These are phyloP conservation scores for Sminthurides bifidus DNA, from an alignment of 1,140 invertebrate genomes.

Conservation along the genomic window DNA sequence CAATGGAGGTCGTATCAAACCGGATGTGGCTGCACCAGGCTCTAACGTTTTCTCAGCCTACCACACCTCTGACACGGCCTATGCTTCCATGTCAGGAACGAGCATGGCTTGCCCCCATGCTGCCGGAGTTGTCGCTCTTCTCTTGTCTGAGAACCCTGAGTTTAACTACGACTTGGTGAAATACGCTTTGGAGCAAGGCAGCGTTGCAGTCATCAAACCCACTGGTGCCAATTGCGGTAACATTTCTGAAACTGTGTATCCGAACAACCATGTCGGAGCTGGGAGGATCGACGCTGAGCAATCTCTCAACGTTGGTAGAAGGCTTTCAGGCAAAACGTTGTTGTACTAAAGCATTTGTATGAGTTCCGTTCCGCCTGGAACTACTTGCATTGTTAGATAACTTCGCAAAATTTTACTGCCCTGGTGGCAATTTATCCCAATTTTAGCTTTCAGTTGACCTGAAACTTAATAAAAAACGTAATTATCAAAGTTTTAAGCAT, in stretches of 20 bases:
- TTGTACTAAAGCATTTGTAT: too few species aligned
- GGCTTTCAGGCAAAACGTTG: too few species aligned
- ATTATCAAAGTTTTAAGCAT: too few species aligned
- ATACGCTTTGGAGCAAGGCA: not conserved
- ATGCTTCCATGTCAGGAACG: slow-evolving; percentile 10
- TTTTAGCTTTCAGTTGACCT: too few species aligned
- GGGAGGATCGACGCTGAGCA: not conserved
- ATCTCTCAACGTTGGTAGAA: not conserved
- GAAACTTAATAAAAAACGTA: too few species aligned
- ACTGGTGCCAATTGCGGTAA: not conserved
- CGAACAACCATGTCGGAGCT: slow-evolving; percentile 11
- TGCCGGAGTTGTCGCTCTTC: slow-evolving; percentile 10
- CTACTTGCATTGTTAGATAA: not conserved
- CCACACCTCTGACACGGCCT: slow-evolving; percentile 8
- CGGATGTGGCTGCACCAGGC: slow-evolving; percentile 17
- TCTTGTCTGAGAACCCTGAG: slow-evolving; percentile 6
- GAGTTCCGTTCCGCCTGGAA: too few species aligned
- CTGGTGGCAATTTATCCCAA: too few species aligned
- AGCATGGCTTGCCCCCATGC: slow-evolving; percentile 20
- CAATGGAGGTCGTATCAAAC: not conserved
- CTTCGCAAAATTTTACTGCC: too few species aligned
- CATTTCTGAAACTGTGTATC: slow-evolving; percentile 10
- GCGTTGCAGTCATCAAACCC: not conserved
- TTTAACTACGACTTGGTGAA: slow-evolving; percentile 1
- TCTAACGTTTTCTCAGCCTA: slow-evolving; percentile 10